Conservation (phyloP, 2,797 vertebrate genomes). For the Anisognathus igniventris region DNA sequence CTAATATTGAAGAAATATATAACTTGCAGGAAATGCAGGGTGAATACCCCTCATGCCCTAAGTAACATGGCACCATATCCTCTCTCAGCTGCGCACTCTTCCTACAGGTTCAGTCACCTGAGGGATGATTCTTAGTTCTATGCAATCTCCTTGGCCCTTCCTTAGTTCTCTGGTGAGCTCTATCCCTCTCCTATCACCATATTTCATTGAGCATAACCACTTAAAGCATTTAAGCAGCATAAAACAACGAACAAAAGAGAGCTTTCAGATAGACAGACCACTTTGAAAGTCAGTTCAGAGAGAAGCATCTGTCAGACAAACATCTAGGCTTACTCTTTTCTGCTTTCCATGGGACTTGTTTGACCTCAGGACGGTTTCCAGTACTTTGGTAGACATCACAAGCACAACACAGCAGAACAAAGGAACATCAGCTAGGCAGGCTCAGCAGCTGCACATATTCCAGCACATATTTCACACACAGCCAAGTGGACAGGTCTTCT, state of each 20-base stretch:
- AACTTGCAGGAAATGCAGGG: not conserved
- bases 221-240: not conserved
- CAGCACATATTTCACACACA: not conserved
- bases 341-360: not conserved
- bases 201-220: not conserved
- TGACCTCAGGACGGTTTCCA: not conserved
- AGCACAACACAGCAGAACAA: not conserved
- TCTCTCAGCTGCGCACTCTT: not conserved
- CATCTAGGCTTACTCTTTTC: not conserved
- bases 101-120: not conserved
- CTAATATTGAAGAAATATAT: not conserved
- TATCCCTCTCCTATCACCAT: not conserved
- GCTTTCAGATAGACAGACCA: not conserved
- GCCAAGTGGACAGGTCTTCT: not conserved
- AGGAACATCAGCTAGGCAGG: not conserved
- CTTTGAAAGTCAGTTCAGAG: not conserved
- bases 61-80: not conserved
- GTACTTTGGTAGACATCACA: not conserved
- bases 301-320: not conserved
- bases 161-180: not conserved
- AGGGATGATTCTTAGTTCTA: not conserved
- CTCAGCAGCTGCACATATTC: not conserved
- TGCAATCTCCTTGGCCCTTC: not conserved
- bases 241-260: not conserved
- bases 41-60: not conserved